Conservation (phyloP, 2,797 vertebrate species). For the Gymnodraco acuticeps region DNA sequence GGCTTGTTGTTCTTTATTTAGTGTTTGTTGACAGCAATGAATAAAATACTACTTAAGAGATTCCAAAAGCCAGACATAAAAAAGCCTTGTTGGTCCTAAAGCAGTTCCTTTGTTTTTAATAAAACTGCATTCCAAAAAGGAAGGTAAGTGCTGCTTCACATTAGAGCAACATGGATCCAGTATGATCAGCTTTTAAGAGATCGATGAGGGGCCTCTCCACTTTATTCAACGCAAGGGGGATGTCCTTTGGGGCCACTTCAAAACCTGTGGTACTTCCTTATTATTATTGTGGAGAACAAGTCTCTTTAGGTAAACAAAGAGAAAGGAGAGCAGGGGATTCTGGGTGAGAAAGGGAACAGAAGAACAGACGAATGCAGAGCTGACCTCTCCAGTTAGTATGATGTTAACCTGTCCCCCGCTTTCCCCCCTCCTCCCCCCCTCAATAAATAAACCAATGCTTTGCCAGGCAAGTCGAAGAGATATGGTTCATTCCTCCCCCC, state of each 20-base stretch:
- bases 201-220: slow-evolving; percentile 28
- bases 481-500: slow-evolving; percentile 23
- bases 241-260: slow-evolving; percentile 38
- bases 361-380: slow-evolving; percentile 15
- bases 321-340: slow-evolving; percentile 13
- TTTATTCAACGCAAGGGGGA: slow-evolving; percentile 29
- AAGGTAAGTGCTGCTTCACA: slow-evolving; percentile 30
- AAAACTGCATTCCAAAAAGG: slow-evolving; percentile 19
- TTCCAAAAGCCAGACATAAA: neutral
- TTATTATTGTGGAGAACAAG: slow-evolving; percentile 11
- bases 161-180: slow-evolving; percentile 17
- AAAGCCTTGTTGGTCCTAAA: neutral
- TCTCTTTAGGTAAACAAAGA: slow-evolving; percentile 14
- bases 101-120: slow-evolving; percentile 27
- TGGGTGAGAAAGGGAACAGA: slow-evolving; percentile 1
- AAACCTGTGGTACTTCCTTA: slow-evolving; percentile 9
- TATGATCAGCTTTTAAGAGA: slow-evolving; percentile 53
- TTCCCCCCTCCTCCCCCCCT: slow-evolving; percentile 51
- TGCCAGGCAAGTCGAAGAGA: slow-evolving; percentile 40
- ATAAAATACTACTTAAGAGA: neutral
- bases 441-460: slow-evolving; percentile 68
- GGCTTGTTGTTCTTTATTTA: neutral
- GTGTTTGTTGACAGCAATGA: slow-evolving; percentile 1
- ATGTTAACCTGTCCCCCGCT: slow-evolving; percentile 74
- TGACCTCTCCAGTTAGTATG: slow-evolving; percentile 74